A percentile compares a stretch with the other conserved stretches of the same genome.
phyloP scores from a whole-genome alignment of 2,113 vertebrate species.

The Machaerirhynchus nigripectus region DNA sequence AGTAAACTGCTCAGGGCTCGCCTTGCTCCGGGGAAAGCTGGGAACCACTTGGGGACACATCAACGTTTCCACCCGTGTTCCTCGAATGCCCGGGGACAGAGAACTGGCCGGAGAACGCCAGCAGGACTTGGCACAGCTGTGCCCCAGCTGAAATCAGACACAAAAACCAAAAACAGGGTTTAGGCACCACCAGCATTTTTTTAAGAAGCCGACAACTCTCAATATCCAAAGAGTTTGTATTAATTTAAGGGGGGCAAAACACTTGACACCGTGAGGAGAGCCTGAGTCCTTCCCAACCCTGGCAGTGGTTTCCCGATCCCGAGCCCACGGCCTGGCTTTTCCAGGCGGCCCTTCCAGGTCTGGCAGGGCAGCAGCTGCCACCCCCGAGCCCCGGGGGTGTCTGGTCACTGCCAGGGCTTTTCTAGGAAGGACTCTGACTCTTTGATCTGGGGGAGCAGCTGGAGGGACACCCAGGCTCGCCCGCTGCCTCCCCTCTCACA shows the following conservation, averaged over 20 bases:
- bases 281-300: fast-evolving
- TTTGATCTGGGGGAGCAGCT: conserved; percentile 28
- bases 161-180: neutral
- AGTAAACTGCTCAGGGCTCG: fast-evolving
- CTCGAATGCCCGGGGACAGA: neutral
- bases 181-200: neutral
- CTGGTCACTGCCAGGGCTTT: neutral
- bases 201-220: fast-evolving
- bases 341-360: neutral
- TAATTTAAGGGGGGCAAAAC: neutral
- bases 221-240: fast-evolving
- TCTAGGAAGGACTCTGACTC: neutral
- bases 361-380: neutral
- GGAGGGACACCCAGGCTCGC: neutral
- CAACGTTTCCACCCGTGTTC: neutral
- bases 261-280: fast-evolving
- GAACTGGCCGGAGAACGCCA: fast-evolving
- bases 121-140: neutral
- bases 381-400: neutral
- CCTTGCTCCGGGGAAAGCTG: neutral
- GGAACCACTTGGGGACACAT: fast-evolving
- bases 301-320: neutral
- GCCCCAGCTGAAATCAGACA: neutral
- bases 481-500: neutral
- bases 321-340: neutral